Evolutionary conservation across 2,113 vertebrate genomes (phyloP), one percentile per base, ranked within the genome.

Genomic region (Hydrochoerus hydrochaeris): DNA sequence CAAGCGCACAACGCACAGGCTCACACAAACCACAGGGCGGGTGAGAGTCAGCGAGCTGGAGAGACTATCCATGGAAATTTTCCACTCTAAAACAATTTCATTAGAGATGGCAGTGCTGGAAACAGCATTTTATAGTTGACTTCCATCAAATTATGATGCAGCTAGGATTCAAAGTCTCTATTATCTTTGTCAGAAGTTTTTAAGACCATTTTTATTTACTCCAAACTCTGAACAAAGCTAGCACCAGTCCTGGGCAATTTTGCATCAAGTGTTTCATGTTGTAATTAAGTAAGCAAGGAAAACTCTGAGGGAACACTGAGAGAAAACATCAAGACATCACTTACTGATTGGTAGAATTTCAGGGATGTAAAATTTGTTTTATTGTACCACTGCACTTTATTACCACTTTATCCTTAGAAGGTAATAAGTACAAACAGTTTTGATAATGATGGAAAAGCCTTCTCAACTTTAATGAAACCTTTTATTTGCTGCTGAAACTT

Each of bases 391-490:
- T 84, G 60, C 32, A 94, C 62, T 94, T 97, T 88, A 85, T 71
- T 94, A 85, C 92, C 89, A 83, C 49, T 96, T 91, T 96, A 77
- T 95, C 49, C 71, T 93, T 96, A 96, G 96, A 92, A 90, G 58
- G 91, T 80, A 96, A 75, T 94, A 97, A 97, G 86, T 96, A 93
- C 49, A 65, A 90, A 93, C 75, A 80, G 49, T 90, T 92, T 93
- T 85, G 35, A 67, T 92, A 83, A 86, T 44, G 82, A 86, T 38
- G 52, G 77, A 96, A 93, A 96, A 94, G 96, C 44, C 28, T 63
- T 88, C 95, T 96, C 91, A 57, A 49, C 77, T 78, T 94, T 96
- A 96, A 97, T 96, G 92, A 96, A 96, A 96, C 3, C 88, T 97
- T 98, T 93, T 95, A 95, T 80, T 63, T 80, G 60, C 90, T 93